Conservation (phyloP, 2,797 vertebrate species). For the Buceros bicornis region DNA sequence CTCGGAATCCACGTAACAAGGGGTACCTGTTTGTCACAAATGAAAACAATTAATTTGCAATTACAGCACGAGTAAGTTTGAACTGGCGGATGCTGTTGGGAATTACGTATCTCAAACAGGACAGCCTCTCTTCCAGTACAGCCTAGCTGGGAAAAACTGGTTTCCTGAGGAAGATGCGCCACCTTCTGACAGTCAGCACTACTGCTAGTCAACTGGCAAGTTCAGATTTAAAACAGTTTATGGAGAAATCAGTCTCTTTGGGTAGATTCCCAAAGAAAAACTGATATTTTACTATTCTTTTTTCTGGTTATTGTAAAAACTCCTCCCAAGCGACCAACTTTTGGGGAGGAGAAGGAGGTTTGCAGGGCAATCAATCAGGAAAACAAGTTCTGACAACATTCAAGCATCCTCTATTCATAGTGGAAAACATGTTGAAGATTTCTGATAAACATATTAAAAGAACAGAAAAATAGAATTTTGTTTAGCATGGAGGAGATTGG, state of each 20-base stretch:
- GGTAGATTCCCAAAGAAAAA: background rate
- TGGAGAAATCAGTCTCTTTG: background rate
- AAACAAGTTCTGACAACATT: background rate
- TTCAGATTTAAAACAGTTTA: background rate
- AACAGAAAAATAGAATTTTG: background rate
- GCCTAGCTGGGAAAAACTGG: background rate
- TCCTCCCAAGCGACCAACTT: background rate
- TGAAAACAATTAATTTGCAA: background rate
- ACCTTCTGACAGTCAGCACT: constrained; percentile 66
- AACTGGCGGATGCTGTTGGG: background rate
- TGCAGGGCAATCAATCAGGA: background rate
- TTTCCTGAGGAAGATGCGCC: constrained; percentile 62
- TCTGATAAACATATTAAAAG: background rate
- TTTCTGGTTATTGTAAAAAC: background rate
- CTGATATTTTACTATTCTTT: background rate
- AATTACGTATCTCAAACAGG: fast-evolving
- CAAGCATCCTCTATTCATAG: background rate
- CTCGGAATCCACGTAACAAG: constrained; percentile 90
- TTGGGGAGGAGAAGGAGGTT: too few relatives aligned
- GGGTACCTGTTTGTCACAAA: constrained; percentile 83
- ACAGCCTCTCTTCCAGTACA: background rate
- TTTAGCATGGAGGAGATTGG: background rate
- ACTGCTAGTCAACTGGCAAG: background rate
- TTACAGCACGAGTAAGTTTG: fast-evolving
- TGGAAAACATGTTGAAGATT: background rate